These are phyloP conservation scores for Ennomos fuscantarius DNA, from an alignment of 2,888 invertebrate genomes.

Conservation along the genomic window DNA sequence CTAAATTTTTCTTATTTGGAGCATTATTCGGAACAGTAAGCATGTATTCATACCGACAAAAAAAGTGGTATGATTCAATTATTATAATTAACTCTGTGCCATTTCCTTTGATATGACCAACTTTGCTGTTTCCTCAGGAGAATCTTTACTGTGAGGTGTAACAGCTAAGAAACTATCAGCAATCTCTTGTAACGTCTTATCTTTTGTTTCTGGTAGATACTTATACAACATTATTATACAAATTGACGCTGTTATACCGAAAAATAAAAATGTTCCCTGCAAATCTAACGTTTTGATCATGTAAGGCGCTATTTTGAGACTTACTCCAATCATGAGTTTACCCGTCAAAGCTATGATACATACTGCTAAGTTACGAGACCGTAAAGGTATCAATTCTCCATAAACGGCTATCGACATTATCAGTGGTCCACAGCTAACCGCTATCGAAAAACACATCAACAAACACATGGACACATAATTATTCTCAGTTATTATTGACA, in stretches of 20 bases:
- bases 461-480: constrained; percentile 42
- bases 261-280: constrained; percentile 49
- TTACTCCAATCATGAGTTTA: constrained; percentile 25
- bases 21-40: too few species aligned
- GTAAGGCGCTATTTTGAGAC: constrained; percentile 48
- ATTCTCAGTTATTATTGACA: constrained; percentile 43
- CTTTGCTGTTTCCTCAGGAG: background rate
- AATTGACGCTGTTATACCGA: constrained; percentile 37
- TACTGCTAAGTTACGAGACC: constrained; percentile 44
- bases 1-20: too few species aligned
- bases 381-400: constrained; percentile 49
- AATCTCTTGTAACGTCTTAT: constrained; percentile 57
- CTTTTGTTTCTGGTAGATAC: constrained; percentile 59
- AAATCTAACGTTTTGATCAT: constrained; percentile 43
- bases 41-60: too few species aligned
- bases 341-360: constrained; percentile 30
- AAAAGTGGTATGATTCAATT: too few species aligned
- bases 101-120: background rate
- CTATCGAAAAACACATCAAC: constrained; percentile 45
- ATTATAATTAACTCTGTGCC: background rate
- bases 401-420: constrained; percentile 43
- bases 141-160: background rate
- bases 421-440: constrained; percentile 52
- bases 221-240: constrained; percentile 40
- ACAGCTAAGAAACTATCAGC: constrained; percentile 36